A percentile compares a stretch with the other conserved stretches of the same genome.
These are phyloP conservation scores for Sebastes vulpes DNA, from an alignment of 2,797 vertebrate genomes.

Conservation along the genomic window DNA sequence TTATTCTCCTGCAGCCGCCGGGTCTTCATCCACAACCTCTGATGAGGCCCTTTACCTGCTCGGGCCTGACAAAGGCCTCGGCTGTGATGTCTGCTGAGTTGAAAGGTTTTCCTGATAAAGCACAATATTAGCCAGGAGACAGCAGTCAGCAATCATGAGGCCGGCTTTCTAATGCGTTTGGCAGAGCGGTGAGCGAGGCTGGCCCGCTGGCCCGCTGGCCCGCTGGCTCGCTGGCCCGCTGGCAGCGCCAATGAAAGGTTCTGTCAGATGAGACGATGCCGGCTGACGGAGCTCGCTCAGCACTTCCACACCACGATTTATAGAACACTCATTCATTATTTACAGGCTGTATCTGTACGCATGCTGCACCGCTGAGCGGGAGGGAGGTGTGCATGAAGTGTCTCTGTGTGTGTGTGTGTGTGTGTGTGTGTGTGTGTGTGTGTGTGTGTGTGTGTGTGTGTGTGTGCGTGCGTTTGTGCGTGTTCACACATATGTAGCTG, in stretches of 20 bases:
- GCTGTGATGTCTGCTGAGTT: not conserved
- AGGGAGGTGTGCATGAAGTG: not conserved
- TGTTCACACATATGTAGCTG: not conserved
- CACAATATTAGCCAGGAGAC: slow-evolving; percentile 11
- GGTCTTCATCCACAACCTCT: slow-evolving; percentile 2
- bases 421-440: not conserved
- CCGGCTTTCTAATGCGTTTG: not conserved
- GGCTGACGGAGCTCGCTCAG: not conserved
- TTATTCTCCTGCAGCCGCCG: not conserved
- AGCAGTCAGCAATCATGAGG: slow-evolving; percentile 31
- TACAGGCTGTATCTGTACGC: not conserved
- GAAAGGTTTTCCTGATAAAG: slow-evolving; percentile 37
- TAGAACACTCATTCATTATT: slow-evolving; percentile 54
- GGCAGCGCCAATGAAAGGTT: not conserved
- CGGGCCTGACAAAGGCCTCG: not conserved
- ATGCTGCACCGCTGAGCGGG: not conserved
- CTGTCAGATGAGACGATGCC: slow-evolving; percentile 6
- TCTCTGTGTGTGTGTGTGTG: not conserved
- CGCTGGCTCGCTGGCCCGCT: not conserved
- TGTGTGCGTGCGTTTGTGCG: not conserved
- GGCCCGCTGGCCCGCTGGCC: not conserved
- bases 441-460: not conserved
- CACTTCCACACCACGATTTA: slow-evolving; percentile 26
- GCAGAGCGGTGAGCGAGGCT: slow-evolving; percentile 5
- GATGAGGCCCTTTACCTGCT: not conserved